These are phyloP conservation scores for Tetramorium parvispinum DNA, from an alignment of 1,140 invertebrate genomes.

Conservation along the genomic window DNA sequence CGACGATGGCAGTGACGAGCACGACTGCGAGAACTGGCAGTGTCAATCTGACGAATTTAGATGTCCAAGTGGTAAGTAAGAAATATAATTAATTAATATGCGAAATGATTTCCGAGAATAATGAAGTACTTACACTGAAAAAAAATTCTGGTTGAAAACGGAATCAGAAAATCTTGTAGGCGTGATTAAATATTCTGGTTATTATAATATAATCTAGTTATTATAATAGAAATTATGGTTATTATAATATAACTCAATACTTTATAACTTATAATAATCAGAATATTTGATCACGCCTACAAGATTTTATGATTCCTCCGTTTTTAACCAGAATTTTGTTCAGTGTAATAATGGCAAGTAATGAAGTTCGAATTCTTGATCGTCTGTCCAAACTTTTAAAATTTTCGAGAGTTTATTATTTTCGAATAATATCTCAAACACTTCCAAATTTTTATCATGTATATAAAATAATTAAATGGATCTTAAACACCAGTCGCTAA, in stretches of 20 bases:
- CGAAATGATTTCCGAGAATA: neutral
- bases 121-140: neutral
- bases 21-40: constrained; percentile 87
- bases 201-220: no score
- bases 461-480: neutral
- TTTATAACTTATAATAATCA: no score
- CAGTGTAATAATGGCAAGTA: neutral
- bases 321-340: no score
- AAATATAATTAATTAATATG: neutral
- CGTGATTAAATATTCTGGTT: no score
- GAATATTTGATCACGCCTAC: no score
- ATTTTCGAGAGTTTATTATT: neutral
- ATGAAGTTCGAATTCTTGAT: neutral
- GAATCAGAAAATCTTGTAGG: no score
- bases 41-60: constrained; percentile 88
- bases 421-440: neutral
- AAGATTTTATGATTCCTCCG: no score
- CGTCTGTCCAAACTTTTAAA: neutral
- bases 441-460: neutral
- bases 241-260: no score
- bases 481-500: neutral
- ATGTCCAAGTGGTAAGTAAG: constrained; percentile 83
- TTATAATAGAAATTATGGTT: no score
- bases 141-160: no score
- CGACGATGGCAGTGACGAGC: constrained; percentile 90